Base-by-base conservation (phyloP, 2,888 invertebrate genomes). In the Tetranychus truncatus region DNA sequence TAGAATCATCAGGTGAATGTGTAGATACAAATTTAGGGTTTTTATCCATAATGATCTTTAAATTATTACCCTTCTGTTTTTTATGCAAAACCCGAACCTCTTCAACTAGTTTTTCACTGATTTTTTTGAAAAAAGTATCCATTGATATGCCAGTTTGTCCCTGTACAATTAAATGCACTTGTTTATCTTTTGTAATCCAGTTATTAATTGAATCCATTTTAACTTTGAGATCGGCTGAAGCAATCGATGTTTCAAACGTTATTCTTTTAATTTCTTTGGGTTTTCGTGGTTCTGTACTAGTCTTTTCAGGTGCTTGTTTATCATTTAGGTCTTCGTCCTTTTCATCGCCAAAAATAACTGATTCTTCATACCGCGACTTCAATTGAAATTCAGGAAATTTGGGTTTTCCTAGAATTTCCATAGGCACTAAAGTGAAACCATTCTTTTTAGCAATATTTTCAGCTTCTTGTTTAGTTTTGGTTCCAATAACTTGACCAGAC, bases 1-100 rank as follows among this genome's bases (percentile, higher is more conserved):
- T 55, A 55, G 55, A 55, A 69, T 69, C 69, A 24, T 69, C 69
- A 69, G 69, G 69, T 69, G 69, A 69, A 7, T 21, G 69, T 9
- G 9, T 55, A 15, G 55, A 55, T 9, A 55, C 15, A 15, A 55
- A 55, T 55, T 15, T 55, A 9, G 55, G 55, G 11, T 55, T 55
- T 55, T 55, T 55, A 15, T 55, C 55, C 11, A 55, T 15, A 15
- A 55, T 55, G 11, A 55, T 1, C 15, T 55, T 55, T 55, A 55
- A 15, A 55, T 55, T 55, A 15, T 55, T 55, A 2, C 55, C 55
- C 15, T 55, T 55, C 15, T 55, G 55, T 55, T 55, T 55, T 15
- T 55, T 55, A 9, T 15, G 11, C 55, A 55, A 55, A 15, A 55
- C 2, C 15, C 55, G 55, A 15, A 55, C 55, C 2, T 55, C 55